Evolutionary conservation across 2,113 vertebrate species (phyloP), one percentile per base, ranked within the genome.

Genomic region (Sinocyclocheilus anophthalmus): DNA sequence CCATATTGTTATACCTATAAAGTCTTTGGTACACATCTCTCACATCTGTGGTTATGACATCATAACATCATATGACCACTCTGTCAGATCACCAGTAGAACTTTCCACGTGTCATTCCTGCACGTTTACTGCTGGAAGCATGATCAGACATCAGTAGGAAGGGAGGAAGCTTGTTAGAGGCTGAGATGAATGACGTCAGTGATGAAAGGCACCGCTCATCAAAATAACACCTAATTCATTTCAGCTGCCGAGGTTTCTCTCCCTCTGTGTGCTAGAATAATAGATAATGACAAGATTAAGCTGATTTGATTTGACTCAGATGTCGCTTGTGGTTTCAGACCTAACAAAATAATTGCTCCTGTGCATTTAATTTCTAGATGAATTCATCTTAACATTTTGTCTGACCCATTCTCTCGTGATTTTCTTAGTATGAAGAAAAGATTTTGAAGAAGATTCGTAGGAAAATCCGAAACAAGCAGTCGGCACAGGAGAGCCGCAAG

Each of bases 381-480:
- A 33, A 45, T 42, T 57, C 57, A n/a, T 1, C 13, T 69, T n/a
- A 24, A 72, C 33, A 14, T 86, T 14, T 48, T 24, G n/a, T 11
- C n/a, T 26, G 59, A 5, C 50, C 26, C 67, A 3, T 50, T 37
- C 69, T 76, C 13, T 69, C 33, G 4, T 69, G 16, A 10, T 6
- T 88, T 82, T 33, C 70, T 76, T 39, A 87, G 85, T 33, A 77
- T 13, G 88, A 87, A 53, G 88, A 88, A 22, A 88, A 86, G 76
- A 39, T 87, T 45, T 20, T 88, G 70, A 87, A 87, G 84, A 88
- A 88, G 61, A 82, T 88, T 77, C 85, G 88, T 37, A 80, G 87
- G 55, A 88, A 88, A 48, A 88, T 88, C 30, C 67, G 87, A 0
- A 88, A 88, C 82, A 86, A 88, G 61, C 88, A 88, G 61, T 88